phyloP scores from a whole-genome alignment of 2,888 invertebrate genomes.

The Micoletzkya japonica region DNA sequence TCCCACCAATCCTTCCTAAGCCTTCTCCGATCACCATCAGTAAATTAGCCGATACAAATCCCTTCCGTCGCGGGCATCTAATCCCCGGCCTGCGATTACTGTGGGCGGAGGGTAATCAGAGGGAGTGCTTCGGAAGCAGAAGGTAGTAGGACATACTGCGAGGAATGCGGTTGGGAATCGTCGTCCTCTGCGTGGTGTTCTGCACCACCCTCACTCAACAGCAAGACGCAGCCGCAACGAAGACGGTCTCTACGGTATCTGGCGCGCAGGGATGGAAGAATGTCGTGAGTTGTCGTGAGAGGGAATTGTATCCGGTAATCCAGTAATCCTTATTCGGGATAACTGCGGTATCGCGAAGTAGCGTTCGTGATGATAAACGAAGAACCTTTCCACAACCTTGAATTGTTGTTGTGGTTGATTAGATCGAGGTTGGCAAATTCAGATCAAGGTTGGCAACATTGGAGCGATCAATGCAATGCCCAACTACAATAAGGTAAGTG shows the following conservation, averaged over 20 bases:
- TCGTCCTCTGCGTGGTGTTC: not conserved
- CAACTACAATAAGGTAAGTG: slow-evolving; percentile 44
- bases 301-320: not conserved
- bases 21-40: no score
- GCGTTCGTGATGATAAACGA: no score
- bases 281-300: slow-evolving; percentile 10
- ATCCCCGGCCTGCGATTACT: not conserved
- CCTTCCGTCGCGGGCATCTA: no score
- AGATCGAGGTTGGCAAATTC: no score
- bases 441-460: slow-evolving; percentile 52
- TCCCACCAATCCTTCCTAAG: no score
- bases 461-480: slow-evolving; percentile 50
- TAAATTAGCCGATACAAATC: no score
- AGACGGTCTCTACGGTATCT: slow-evolving; percentile 15
- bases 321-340: not conserved
- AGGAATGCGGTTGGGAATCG: not conserved
- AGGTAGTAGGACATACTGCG: not conserved
- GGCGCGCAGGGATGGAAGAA: slow-evolving; percentile 24
- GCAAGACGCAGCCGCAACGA: not conserved
- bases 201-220: no score
- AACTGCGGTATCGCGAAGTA: not conserved
- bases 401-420: no score
- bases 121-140: not conserved
- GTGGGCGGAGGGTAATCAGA: not conserved
- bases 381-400: no score